Conservation (phyloP, 1,140 invertebrate species). For the Drosophila rhopaloa region DNA sequence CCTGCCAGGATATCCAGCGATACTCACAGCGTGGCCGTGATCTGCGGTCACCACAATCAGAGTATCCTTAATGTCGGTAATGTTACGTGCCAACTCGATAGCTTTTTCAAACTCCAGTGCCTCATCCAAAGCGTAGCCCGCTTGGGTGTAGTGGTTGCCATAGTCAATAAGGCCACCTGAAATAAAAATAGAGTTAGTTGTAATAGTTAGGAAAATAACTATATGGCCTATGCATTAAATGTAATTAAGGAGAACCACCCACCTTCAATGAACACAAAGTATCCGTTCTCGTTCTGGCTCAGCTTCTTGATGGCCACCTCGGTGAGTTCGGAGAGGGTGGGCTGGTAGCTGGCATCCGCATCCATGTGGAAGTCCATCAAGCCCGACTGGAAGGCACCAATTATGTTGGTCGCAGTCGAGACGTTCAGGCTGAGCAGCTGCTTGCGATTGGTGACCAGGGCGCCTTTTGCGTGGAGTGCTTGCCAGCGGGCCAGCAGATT, state of each 20-base stretch:
- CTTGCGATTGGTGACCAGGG: slow-evolving; percentile 88
- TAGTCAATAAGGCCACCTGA: slow-evolving; percentile 88
- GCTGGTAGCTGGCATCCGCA: slow-evolving; percentile 2
- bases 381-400: slow-evolving; percentile 86
- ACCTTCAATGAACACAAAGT: slow-evolving; percentile 5
- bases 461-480: slow-evolving; percentile 62
- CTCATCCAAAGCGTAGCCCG: slow-evolving; percentile 88
- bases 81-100: slow-evolving; percentile 86
- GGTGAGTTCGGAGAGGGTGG: slow-evolving; percentile 7
- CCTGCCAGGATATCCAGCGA: slow-evolving; percentile 89
- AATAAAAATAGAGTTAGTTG: neutral
- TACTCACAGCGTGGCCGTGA: slow-evolving; percentile 89
- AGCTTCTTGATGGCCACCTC: slow-evolving; percentile 6
- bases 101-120: slow-evolving; percentile 89
- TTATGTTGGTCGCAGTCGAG: slow-evolving; percentile 67
- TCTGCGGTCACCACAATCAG: slow-evolving; percentile 90
- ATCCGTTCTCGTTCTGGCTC: neutral
- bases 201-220: too few species aligned
- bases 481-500: slow-evolving; percentile 86
- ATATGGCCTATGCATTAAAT: too few species aligned
- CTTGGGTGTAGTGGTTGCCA: slow-evolving; percentile 88
- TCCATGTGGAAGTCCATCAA: slow-evolving; percentile 8
- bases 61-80: slow-evolving; percentile 87
- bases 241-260: neutral
- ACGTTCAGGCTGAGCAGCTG: slow-evolving; percentile 81